These are phyloP conservation scores for Syngnathus scovelli DNA, from an alignment of 2,113 vertebrate genomes.

Conservation along the genomic window DNA sequence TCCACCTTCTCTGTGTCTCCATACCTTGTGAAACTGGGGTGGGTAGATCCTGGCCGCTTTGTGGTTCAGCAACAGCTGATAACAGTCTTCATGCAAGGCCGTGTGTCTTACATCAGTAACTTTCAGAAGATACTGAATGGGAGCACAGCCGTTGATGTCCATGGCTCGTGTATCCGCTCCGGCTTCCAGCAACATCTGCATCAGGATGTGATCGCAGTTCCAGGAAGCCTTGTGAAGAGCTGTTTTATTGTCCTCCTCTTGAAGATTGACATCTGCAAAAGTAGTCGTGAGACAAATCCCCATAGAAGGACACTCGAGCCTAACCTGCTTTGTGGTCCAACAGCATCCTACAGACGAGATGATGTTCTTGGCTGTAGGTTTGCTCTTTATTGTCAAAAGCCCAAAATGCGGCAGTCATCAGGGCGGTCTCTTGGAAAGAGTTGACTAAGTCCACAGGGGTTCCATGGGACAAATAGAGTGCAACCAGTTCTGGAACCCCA, in stretches of 20 bases:
- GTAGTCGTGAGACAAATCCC: not conserved
- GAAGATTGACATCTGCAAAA: slow-evolving; percentile 72
- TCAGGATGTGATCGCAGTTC: slow-evolving; percentile 88
- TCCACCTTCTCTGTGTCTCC: too few species aligned
- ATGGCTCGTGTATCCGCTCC: slow-evolving; percentile 80
- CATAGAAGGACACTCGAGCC: not conserved
- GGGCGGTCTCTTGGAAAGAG: slow-evolving; percentile 80
- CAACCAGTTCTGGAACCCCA: slow-evolving; percentile 80
- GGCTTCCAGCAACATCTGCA: slow-evolving; percentile 87
- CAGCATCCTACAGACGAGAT: slow-evolving; percentile 82
- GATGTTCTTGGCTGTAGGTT: slow-evolving; percentile 81
- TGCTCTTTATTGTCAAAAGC: slow-evolving; percentile 82
- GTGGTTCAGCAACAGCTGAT: slow-evolving; percentile 87
- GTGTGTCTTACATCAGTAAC: slow-evolving; percentile 79
- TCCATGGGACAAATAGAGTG: slow-evolving; percentile 79
- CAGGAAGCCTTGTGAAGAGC: slow-evolving; percentile 92
- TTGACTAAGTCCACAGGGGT: slow-evolving; percentile 78
- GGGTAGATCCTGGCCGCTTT: slow-evolving; percentile 86
- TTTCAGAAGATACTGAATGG: slow-evolving; percentile 89
- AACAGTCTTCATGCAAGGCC: slow-evolving; percentile 81
- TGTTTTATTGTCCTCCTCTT: slow-evolving; percentile 85
- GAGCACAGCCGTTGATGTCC: slow-evolving; percentile 89
- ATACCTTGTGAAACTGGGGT: slow-evolving; percentile 93
- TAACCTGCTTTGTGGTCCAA: slow-evolving; percentile 77
- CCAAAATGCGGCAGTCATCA: slow-evolving; percentile 85